These are phyloP conservation scores for Bellardia pandia DNA, from an alignment of 2,888 invertebrate species.

Conservation along the genomic window DNA sequence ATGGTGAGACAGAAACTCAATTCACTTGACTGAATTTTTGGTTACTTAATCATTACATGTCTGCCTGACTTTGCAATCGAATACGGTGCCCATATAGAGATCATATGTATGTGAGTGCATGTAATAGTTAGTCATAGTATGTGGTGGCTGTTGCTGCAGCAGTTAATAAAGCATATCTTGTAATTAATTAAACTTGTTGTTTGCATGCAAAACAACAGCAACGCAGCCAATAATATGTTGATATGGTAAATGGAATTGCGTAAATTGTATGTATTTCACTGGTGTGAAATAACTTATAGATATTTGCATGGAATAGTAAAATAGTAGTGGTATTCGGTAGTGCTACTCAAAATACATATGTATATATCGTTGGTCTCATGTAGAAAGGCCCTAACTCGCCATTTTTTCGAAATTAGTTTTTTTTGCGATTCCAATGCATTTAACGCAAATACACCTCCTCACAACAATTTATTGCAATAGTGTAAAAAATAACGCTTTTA, in stretches of 20 bases:
- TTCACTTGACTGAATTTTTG: constrained; percentile 63
- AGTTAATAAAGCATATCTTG: constrained; percentile 68
- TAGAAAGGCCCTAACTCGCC: no score
- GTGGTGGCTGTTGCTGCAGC: constrained; percentile 62
- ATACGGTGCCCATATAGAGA: constrained; percentile 16
- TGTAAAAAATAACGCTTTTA: no score
- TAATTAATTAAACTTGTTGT: constrained; percentile 70
- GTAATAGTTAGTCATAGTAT: constrained; percentile 38
- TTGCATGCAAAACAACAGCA: constrained; percentile 37
- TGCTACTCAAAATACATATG: not conserved
- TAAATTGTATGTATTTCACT: constrained; percentile 16
- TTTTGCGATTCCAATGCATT: no score
- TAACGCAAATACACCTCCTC: no score
- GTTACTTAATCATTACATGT: constrained; percentile 68
- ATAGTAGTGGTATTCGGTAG: not conserved
- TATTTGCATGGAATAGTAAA: constrained; percentile 4
- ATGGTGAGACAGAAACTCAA: constrained; percentile 56
- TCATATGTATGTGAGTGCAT: constrained; percentile 8
- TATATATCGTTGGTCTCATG: no score
- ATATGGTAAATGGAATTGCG: constrained; percentile 63
- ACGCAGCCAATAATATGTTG: constrained; percentile 50
- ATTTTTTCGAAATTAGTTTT: no score
- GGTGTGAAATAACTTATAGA: constrained; percentile 51
- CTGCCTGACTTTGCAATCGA: constrained; percentile 54
- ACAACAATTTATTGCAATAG: no score